Percentiles rank a stretch among this genome's conserved stretches.
Evolutionary conservation across 2,113 vertebrate genomes (phyloP).

Genomic region (Lasiurus cinereus): DNA sequence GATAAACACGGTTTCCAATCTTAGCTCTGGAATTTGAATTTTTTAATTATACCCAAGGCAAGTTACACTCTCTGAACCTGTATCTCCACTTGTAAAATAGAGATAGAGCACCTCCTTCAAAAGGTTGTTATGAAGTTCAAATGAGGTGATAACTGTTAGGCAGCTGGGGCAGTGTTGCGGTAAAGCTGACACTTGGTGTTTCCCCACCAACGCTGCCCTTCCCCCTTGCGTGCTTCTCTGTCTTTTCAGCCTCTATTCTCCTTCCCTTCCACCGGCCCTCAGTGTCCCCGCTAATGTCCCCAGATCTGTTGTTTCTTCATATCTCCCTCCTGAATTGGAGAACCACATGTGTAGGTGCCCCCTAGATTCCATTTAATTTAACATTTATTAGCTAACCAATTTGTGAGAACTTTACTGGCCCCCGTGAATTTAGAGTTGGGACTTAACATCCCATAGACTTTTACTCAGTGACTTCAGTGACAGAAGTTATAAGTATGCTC

Average conservation of each 20-base stretch:
- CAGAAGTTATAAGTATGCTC: conserved; percentile 21
- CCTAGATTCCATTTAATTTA: neutral
- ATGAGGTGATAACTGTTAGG: neutral
- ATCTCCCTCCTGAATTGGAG: neutral
- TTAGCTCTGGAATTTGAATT: conserved; percentile 4
- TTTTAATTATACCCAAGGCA: neutral
- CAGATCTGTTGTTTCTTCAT: neutral
- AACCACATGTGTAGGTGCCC: neutral
- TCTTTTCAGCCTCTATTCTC: neutral
- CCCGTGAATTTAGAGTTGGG: neutral
- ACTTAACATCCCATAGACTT: neutral
- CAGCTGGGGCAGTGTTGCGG: neutral
- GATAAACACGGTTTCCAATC: neutral
- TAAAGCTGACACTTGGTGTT: neutral
- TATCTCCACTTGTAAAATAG: conserved; percentile 2
- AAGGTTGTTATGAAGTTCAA: neutral
- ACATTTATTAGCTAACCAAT: neutral
- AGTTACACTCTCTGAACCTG: neutral
- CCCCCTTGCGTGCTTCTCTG: neutral
- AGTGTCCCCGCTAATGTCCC: neutral
- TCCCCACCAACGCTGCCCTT: too few species aligned
- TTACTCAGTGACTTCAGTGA: neutral
- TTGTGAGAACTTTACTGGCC: neutral
- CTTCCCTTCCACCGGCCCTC: neutral
- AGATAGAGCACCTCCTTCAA: neutral